Base-by-base conservation (phyloP, 1,140 invertebrate genomes). In the Xylocopa sonorina region DNA sequence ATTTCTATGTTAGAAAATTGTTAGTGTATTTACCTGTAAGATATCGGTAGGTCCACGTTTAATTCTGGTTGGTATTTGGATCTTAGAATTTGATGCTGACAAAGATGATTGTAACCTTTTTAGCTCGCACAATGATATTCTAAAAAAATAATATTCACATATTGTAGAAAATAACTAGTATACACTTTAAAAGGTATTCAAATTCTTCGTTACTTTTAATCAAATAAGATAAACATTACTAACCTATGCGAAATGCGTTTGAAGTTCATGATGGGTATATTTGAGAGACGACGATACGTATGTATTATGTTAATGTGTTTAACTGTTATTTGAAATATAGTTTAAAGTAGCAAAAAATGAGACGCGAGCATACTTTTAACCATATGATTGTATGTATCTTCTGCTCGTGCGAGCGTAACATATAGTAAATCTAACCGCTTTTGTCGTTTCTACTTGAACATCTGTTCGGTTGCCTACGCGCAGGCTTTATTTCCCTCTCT, bases 31-130 rank as follows among this genome's bases (percentile, higher is more conserved):
- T 58, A 95, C 94, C 80, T 91, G 91, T 60, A 98, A 92, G 74
- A 98, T 96, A 91, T 97, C 97, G 41, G 97, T 98, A 16, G 97
- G 95, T 1, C 95, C 94, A 84, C 97, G 94, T 51, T 94, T 94
- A 88, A 96, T 97, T 58, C 95, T 94, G 68, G 94, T 93, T 3
- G 97, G 96, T 58, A 96, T 94, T 74, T 91, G 80, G 78, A 95
- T 94, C 78, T 92, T 78, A 18, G 83, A 50, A 53, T 63, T 63
- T 14, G 83, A 29, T 38, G 80, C 66, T 10, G 72, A 46, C n/a
- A 71, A 69, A 14, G 71, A 72, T 21, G 77, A 83, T 48, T 88
- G 81, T 38, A 86, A 69, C 38, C 87, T 77, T 38, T 51, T 60
- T 32, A 87, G 34, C 9, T 50, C n/a, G 5, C 16, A 41, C 29